Base-by-base conservation (phyloP, 2,113 vertebrate genomes). In the Melanerpes formicivorus region DNA sequence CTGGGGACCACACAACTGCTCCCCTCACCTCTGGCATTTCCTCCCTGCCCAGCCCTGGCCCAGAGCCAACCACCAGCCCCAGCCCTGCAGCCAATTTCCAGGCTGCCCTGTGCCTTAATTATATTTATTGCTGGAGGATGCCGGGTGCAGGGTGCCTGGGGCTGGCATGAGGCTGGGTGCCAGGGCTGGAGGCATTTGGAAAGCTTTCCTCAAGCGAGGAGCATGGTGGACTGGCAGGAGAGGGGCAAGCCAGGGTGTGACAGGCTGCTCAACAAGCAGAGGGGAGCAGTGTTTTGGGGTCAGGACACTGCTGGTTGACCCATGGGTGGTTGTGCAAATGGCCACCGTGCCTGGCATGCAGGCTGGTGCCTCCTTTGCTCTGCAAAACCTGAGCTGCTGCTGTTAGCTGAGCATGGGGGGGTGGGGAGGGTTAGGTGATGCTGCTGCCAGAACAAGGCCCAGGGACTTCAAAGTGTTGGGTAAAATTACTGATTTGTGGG, bases 291-390 rank as follows among this genome's bases (percentile, higher is more conserved):
- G 29, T 11, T 91, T 34, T 62, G 84, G 40, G 73, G 25, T 40
- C 64, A 64, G 54, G 32, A 26, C 12, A 1, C 11, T 26, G 55
- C 13, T 1, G 11, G 58, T 40, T 1, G 1, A 22, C 11, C 50
- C 37, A 25, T 29, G 73, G 22, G 48, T 70, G 54, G 30, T 42
- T 8, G 2, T 25, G 15, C 3, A 56, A 3, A 1, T 6, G 40
- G 18, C 21, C 62, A 52, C 40, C 2, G 0, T 14, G 55, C 14
- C 14, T 7, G 1, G 29, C 0, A 2, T 34, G 42, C 0, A 2
- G 67, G 55, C 23, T 76, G 37, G 9, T 32, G 64, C 40, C 5
- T 72, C 34, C 32, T 52, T 6, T 0, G 4, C 30, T 3, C 40
- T n/a, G 60, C 55, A 56, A 54, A 76, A 32, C 50, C 32, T 14